Evolutionary conservation across 2,113 vertebrate species (phyloP).

Genomic region (Zootoca vivipara): DNA sequence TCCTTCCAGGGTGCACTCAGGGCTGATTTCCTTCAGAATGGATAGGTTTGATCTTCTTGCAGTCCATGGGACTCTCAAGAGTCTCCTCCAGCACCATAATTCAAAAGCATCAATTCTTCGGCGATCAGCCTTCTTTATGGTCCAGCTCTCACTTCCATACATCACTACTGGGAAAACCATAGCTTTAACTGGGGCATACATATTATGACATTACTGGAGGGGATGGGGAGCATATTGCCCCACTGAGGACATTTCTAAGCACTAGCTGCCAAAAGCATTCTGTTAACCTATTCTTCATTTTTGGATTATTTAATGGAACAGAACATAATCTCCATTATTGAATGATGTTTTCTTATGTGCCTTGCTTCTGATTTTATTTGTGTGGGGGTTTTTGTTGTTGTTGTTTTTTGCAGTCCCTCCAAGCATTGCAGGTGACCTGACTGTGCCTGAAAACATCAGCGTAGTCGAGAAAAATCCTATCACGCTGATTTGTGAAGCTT

Average conservation of each 20-base stretch:
- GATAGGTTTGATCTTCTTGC: too few species aligned
- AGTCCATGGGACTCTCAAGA: too few species aligned
- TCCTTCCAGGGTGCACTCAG: too few species aligned
- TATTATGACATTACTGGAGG: too few species aligned
- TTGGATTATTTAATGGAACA: neutral
- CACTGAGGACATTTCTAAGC: neutral
- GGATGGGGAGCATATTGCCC: neutral
- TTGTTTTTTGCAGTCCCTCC: conserved; percentile 83
- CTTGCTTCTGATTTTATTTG: neutral
- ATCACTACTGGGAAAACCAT: too few species aligned
- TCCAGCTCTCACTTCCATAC: too few species aligned
- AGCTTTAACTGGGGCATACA: too few species aligned
- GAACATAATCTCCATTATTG: neutral
- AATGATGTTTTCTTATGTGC: neutral
- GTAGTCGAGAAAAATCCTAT: conserved; percentile 90
- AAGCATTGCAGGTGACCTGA: conserved; percentile 78
- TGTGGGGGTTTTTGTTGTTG: neutral
- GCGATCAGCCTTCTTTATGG: too few species aligned
- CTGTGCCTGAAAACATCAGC: conserved; percentile 86
- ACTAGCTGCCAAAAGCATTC: neutral
- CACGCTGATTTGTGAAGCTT: conserved; percentile 88
- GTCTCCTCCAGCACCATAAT: too few species aligned
- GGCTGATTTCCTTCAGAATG: too few species aligned
- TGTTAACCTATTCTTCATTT: neutral
- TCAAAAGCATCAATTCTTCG: too few species aligned